A percentile compares a stretch with the other conserved stretches of the same genome.
These are phyloP conservation scores for Aphaenogaster floridana DNA, from an alignment of 1,140 invertebrate species.

Conservation along the genomic window DNA sequence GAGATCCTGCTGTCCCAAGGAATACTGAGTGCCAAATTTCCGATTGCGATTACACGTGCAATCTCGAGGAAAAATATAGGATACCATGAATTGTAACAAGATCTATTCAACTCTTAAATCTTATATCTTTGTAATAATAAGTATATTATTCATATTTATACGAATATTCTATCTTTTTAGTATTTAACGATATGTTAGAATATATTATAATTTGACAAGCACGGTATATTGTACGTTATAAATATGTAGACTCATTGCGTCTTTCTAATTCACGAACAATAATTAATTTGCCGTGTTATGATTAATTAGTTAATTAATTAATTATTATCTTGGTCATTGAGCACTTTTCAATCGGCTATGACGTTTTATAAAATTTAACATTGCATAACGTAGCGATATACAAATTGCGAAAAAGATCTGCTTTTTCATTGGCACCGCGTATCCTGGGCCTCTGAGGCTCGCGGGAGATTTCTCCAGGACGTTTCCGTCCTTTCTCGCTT, in stretches of 20 bases:
- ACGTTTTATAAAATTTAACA: conserved; percentile 30
- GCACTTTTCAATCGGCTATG: neutral
- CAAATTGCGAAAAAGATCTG: neutral
- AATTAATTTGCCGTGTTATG: neutral
- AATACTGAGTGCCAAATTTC: conserved; percentile 3
- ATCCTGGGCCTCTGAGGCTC: conserved; percentile 1
- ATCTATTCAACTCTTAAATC: neutral
- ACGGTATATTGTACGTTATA: neutral
- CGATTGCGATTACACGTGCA: neutral
- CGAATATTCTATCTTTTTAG: neutral
- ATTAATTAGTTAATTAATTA: neutral
- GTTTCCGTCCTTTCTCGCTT: neutral
- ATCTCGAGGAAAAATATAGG: neutral
- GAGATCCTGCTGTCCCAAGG: conserved; percentile 26
- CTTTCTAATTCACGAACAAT: conserved; percentile 5
- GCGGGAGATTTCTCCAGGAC: conserved; percentile 38
- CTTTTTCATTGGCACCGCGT: conserved; percentile 14
- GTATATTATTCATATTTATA: neutral
- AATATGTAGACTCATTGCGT: neutral
- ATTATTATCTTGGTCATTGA: neutral
- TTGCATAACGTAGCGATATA: neutral
- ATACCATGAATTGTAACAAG: neutral
- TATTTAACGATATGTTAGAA: conserved; percentile 8
- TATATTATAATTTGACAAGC: conserved; percentile 1
- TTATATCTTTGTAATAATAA: neutral